Percentiles rank a stretch among this genome's conserved stretches.
Evolutionary conservation across 2,797 vertebrate genomes (phyloP).

Genomic region (Centropyge bicolor): DNA sequence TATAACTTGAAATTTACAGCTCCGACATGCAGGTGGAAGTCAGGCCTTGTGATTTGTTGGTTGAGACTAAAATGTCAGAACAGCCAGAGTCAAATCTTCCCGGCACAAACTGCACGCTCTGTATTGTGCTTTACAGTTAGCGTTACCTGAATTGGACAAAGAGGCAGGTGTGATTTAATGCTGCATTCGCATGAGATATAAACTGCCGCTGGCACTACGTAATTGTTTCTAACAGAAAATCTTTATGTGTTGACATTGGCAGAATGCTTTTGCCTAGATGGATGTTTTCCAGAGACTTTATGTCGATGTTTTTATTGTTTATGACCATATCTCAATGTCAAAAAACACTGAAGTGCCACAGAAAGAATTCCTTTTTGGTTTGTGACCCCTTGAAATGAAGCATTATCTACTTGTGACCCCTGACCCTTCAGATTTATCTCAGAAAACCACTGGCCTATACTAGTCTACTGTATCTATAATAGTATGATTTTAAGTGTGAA

Average conservation of each 20-base stretch:
- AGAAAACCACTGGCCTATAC: not conserved
- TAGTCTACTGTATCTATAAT: no score
- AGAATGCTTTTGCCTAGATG: not conserved
- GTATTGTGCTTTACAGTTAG: not conserved
- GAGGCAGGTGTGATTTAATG: not conserved
- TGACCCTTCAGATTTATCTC: not conserved
- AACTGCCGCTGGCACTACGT: not conserved
- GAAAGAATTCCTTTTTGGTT: no score
- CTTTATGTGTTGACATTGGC: not conserved
- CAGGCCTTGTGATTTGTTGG: not conserved
- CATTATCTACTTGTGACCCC: not conserved
- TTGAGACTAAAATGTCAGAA: not conserved
- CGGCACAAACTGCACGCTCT: not conserved
- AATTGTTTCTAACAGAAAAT: not conserved
- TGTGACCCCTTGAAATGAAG: not conserved
- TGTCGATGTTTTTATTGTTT: not conserved
- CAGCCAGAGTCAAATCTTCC: not conserved
- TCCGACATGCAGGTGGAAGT: not conserved
- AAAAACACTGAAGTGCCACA: no score
- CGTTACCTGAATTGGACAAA: not conserved
- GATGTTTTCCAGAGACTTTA: not conserved
- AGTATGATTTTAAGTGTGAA: not conserved
- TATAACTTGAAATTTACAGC: not conserved
- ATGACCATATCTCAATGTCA: no score
- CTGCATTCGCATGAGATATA: not conserved